Base-by-base conservation (phyloP, 1,140 invertebrate species). In the Aporrectodea caliginosa region DNA sequence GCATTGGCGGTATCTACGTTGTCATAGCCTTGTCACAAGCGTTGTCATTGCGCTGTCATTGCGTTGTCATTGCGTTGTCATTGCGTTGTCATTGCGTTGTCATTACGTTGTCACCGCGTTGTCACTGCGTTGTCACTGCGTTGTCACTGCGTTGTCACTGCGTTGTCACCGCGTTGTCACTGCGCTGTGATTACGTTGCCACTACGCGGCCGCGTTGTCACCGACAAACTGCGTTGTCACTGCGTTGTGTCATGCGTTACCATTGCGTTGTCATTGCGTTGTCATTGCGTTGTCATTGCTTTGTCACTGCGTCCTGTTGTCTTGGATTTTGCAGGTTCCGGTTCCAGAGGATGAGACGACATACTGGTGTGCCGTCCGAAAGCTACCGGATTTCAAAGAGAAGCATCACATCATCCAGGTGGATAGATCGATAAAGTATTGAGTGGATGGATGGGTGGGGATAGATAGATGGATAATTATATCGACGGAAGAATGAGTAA, bases 341-440 rank as follows among this genome's bases (percentile, higher is more conserved):
- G 92, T 99, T 1, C 97, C 97, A 0, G 89, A 88, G 14, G 89
- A 86, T 29, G 96, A 98, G 84, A 99, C 98, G 0, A 98, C 96
- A 0, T 99, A 99, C 86, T 99, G 96, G 95, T 99, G 97, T 85
- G 92, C 93, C 75, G 91, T 97, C 0, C 90, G 93, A 30, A 92
- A 92, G 83, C 85, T 99, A 29, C 85, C 85, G 32, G 30, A 81
- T 68, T 72, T 87, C 16, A 92, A 93, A 0, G 86, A 91, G n/a
- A 95, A 94, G 86, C 94, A 96, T 87, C 96, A 98, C 85, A 92
- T 97, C 78, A 90, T 96, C 29, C 90, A 93, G 90, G 93, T 94
- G 89, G 83, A 76, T 70, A 35, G 14, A 43, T 30, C 22, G 58
- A 30, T 14, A 27, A 71, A 6, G 58, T 16, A 69, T 92, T 81